Conservation (phyloP, 2,113 vertebrate species). For the Heterotis niloticus region DNA sequence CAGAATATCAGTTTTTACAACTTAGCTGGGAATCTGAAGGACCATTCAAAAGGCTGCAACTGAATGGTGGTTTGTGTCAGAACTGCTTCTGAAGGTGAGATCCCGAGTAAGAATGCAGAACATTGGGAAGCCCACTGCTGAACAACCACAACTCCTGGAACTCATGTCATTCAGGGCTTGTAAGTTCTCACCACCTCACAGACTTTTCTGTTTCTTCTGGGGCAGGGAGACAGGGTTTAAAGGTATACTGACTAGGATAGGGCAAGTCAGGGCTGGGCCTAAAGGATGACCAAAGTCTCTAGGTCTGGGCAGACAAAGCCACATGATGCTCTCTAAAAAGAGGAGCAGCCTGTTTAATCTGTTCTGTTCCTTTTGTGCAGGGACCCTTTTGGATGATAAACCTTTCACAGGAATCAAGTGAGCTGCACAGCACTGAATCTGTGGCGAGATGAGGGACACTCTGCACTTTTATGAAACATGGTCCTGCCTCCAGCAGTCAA, state of each 20-base stretch:
- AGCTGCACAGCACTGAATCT: neutral
- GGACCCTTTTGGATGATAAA: constrained; percentile 19
- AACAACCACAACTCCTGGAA: neutral
- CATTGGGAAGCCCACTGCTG: too few species aligned
- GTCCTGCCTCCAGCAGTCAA: too few species aligned
- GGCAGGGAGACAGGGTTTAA: neutral
- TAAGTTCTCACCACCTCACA: neutral
- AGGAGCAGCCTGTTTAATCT: neutral
- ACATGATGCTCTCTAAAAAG: neutral
- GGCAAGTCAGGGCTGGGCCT: neutral
- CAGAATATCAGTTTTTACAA: neutral
- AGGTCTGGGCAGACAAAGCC: neutral
- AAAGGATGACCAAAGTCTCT: neutral
- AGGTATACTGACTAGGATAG: neutral
- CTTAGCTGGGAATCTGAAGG: constrained; percentile 1
- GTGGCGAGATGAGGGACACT: neutral
- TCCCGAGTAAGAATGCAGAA: neutral
- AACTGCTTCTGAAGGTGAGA: constrained; percentile 4
- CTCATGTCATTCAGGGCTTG: too few species aligned
- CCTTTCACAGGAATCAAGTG: constrained; percentile 20
- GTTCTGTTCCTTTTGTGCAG: constrained; percentile 6
- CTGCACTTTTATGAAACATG: neutral
- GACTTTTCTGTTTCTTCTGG: neutral
- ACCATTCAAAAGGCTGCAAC: neutral
- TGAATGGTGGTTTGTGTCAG: neutral